These are phyloP conservation scores for Apogon hyalosoma DNA, from an alignment of 2,797 vertebrate genomes.

Conservation along the genomic window DNA sequence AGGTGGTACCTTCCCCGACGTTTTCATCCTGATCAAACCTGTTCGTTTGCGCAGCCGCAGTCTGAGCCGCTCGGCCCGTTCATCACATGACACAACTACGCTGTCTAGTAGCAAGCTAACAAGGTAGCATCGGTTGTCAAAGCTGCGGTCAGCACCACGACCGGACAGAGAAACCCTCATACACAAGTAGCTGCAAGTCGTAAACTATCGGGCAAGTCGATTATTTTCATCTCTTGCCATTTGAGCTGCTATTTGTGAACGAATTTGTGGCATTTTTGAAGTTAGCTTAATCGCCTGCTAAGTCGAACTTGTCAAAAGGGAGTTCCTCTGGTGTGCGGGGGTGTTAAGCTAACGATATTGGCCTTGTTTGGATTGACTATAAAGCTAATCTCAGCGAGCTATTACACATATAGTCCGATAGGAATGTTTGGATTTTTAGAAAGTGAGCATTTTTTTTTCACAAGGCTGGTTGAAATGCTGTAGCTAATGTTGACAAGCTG, in stretches of 20 bases:
- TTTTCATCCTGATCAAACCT: constrained; percentile 4
- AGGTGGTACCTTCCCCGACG: too few species aligned
- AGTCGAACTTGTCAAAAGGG: constrained; percentile 55
- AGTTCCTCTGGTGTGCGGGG: constrained; percentile 46
- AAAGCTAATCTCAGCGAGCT: constrained; percentile 46
- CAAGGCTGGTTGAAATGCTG: neutral
- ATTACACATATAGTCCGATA: neutral
- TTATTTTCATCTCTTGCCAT: neutral
- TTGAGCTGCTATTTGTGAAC: neutral
- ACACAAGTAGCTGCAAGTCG: neutral
- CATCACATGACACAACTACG: constrained; percentile 68
- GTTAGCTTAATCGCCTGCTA: constrained; percentile 25
- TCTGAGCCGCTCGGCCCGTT: constrained; percentile 18
- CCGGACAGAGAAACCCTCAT: constrained; percentile 1
- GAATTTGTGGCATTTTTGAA: neutral
- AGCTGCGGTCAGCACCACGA: constrained; percentile 42
- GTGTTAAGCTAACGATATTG: constrained; percentile 54
- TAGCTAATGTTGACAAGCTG: neutral
- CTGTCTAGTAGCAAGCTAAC: constrained; percentile 56
- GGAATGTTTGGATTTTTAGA: neutral
- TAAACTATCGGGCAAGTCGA: constrained; percentile 49
- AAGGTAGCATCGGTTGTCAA: constrained; percentile 61
- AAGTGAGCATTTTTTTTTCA: neutral
- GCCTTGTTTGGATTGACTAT: constrained; percentile 54
- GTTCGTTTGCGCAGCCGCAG: constrained; percentile 28